Evolutionary conservation across 1,140 invertebrate genomes (phyloP), one percentile per base, ranked within the genome.

Genomic region (Notospermus geniculatus): DNA sequence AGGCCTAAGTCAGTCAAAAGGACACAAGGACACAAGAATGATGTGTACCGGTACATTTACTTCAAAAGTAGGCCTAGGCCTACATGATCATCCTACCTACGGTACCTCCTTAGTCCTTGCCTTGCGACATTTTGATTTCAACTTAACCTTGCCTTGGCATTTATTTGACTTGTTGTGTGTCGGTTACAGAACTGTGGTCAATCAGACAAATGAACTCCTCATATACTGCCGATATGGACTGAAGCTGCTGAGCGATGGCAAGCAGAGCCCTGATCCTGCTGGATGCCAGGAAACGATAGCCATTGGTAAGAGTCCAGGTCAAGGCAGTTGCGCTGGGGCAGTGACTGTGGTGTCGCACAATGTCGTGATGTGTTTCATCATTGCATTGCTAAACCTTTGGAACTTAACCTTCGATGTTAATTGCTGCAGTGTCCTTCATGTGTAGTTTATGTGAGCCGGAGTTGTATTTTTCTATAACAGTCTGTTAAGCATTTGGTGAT

Each of bases 181-280:
- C 43, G 41, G 27, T 57, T 58, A 30, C 71, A 74, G 74, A 62
- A 45, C 71, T 52, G 70, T 74, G 27, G 67, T 74, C 54, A 70
- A 69, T 17, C 74, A 74, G 55, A 72, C 73, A 25, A 67, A 76
- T 50, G 71, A 73, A 25, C 57, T 74, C 15, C 25, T 64, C 29
- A 71, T 76, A 19, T 60, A 71, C 43, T 76, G 74, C 41, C 67
- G 50, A 25, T 68, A 73, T 69, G 74, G 74, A 7, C 30, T 74
- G 7, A 69, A 39, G 11, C 46, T 63, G 23, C 29, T 62, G 25
- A 64, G 66, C 22, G 66, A 63, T 32, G 56, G 36, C 7, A 57
- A 52, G 7, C 66, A 60, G 63, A 56, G 68, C 0, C 36, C 57
- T n/a, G 73, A 75, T 54, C 65, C 68, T 9, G 64, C 55, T 63